A percentile compares a stretch with the other conserved stretches of the same genome.
Evolutionary conservation across 2,113 vertebrate species (phyloP).

Genomic region (Ciconia stormi): DNA sequence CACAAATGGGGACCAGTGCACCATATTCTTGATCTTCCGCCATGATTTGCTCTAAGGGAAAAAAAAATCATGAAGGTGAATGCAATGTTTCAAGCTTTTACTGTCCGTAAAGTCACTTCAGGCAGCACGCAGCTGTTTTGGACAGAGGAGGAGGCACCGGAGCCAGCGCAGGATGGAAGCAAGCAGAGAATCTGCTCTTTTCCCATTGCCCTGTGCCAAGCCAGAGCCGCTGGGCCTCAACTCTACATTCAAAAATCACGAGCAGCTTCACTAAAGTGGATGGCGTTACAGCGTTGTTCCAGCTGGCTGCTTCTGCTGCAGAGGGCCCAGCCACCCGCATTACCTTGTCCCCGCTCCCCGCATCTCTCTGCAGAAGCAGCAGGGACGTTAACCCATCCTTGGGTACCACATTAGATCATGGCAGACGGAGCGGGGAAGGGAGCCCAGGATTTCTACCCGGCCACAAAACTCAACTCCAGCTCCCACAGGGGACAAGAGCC

Average conservation of each 20-base stretch:
- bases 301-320: neutral
- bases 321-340: neutral
- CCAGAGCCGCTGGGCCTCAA: neutral
- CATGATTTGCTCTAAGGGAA: slow-evolving; percentile 91
- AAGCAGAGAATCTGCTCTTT: slow-evolving; percentile 32
- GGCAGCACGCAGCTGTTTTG: neutral
- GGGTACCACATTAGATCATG: accelerated
- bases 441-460: neutral
- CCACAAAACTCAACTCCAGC: neutral
- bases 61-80: neutral
- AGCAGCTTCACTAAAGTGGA: neutral
- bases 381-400: neutral
- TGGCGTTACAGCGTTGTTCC: neutral
- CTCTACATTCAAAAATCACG: neutral
- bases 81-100: neutral
- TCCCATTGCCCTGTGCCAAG: slow-evolving; percentile 39
- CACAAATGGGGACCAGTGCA: slow-evolving; percentile 97
- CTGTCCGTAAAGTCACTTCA: neutral
- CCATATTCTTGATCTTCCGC: slow-evolving; percentile 99
- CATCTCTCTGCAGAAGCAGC: neutral
- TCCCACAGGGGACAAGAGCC: neutral
- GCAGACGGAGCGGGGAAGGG: accelerated
- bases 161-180: slow-evolving; percentile 24
- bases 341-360: neutral
- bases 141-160: neutral